A percentile compares a stretch with the other conserved stretches of the same genome.
Conservation (phyloP, 2,797 vertebrate genomes). For the Sciurus carolinensis region DNA sequence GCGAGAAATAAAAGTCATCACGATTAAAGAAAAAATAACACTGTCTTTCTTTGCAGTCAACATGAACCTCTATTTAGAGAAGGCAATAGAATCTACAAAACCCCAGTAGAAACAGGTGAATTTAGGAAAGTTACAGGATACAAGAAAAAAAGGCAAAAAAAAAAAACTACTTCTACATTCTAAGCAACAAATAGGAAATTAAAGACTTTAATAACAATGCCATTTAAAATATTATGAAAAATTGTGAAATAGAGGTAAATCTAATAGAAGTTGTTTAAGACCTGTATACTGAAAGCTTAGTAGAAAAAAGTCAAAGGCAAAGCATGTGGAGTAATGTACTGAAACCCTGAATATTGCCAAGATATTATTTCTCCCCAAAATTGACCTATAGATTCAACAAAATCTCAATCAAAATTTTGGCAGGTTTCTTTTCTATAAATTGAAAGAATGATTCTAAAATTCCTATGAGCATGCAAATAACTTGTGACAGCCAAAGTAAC, state of each 20-base stretch:
- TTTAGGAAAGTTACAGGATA: neutral
- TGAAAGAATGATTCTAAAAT: slow-evolving; percentile 16
- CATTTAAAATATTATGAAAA: neutral
- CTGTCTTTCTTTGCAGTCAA: neutral
- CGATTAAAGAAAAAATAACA: neutral
- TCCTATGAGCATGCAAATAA: neutral
- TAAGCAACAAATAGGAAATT: slow-evolving; percentile 14
- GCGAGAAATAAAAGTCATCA: neutral
- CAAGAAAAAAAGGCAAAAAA: neutral
- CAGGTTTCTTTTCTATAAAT: neutral
- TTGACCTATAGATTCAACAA: neutral
- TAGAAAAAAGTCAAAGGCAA: neutral
- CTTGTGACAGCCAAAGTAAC: neutral
- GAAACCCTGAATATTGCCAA: neutral
- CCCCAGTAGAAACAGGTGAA: neutral
- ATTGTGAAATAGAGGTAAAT: neutral
- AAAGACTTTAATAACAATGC: neutral
- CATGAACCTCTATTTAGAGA: neutral
- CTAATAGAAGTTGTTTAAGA: neutral
- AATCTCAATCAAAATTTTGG: neutral
- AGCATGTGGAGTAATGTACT: neutral
- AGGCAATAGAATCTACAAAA: neutral
- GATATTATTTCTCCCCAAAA: slow-evolving; percentile 7
- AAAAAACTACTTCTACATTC: neutral
- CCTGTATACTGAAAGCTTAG: neutral